phyloP scores from a whole-genome alignment of 2,797 vertebrate genomes.

The Masticophis lateralis region DNA sequence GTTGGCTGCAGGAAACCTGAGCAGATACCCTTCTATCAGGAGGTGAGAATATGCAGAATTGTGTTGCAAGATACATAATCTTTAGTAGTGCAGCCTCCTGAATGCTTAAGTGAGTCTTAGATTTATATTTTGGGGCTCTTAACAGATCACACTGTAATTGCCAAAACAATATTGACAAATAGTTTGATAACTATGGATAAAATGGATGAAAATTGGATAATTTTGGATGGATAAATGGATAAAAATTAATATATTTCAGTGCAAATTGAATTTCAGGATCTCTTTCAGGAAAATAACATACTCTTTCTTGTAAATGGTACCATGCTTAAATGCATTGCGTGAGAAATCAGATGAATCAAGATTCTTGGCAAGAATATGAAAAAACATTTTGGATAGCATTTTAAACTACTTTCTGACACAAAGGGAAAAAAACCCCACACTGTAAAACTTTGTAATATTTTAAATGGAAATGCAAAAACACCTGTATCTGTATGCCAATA shows the following conservation, averaged over 20 bases:
- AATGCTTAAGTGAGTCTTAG: background rate
- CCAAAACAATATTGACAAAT: background rate
- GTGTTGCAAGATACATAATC: background rate
- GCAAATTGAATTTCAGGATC: background rate
- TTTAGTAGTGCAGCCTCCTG: background rate
- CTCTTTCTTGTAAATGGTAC: background rate
- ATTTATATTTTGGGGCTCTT: background rate
- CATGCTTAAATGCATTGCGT: background rate
- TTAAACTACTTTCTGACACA: background rate
- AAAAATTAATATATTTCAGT: background rate
- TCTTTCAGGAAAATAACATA: background rate
- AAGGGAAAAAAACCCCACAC: background rate
- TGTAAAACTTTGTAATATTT: background rate
- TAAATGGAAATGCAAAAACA: background rate
- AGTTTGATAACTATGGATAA: background rate
- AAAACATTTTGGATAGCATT: background rate
- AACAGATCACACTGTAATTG: background rate
- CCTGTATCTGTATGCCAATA: background rate
- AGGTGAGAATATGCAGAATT: background rate
- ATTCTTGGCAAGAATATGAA: background rate
- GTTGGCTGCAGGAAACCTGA: background rate
- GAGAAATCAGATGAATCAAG: background rate
- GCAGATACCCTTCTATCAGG: background rate
- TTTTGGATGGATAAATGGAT: background rate
- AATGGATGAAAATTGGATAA: too few species aligned